Conservation (phyloP, 2,113 vertebrate genomes). For the Ptyas mucosa region DNA sequence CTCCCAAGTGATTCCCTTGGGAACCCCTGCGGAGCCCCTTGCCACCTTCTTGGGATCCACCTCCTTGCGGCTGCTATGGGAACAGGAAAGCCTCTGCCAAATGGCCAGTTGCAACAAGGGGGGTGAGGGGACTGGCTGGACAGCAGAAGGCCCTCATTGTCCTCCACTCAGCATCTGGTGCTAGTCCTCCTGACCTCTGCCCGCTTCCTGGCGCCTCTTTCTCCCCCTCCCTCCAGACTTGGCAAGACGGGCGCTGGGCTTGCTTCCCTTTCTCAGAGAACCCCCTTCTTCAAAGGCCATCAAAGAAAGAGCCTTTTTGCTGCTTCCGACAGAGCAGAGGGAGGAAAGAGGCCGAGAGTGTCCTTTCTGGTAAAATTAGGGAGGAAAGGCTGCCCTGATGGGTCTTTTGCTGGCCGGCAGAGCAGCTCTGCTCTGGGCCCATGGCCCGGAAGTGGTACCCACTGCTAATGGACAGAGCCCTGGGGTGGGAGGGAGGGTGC, state of each 20-base stretch:
- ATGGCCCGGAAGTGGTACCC: not conserved
- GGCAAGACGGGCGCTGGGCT: not conserved
- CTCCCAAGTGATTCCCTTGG: not conserved
- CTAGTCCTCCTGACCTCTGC: not conserved
- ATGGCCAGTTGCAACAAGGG: not conserved
- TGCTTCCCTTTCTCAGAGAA: not conserved
- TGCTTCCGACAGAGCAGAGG: not conserved
- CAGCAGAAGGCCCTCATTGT: not conserved
- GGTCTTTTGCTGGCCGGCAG: not conserved
- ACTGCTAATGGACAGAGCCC: not conserved
- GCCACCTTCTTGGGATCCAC: not conserved
- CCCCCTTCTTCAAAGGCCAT: not conserved
- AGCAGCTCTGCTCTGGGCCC: not conserved
- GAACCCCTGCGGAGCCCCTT: not conserved
- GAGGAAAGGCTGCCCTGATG: not conserved
- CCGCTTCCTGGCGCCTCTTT: not conserved
- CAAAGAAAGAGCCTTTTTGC: not conserved
- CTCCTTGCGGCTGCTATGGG: not conserved
- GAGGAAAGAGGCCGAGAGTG: not conserved
- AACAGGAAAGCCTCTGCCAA: not conserved
- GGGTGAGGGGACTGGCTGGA: too few species aligned
- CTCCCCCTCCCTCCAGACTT: not conserved
- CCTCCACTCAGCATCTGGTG: not conserved
- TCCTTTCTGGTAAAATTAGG: not conserved
- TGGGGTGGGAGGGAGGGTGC: not conserved